Base-by-base conservation (phyloP, 1,140 invertebrate genomes). In the Stegodyphus dumicola region DNA sequence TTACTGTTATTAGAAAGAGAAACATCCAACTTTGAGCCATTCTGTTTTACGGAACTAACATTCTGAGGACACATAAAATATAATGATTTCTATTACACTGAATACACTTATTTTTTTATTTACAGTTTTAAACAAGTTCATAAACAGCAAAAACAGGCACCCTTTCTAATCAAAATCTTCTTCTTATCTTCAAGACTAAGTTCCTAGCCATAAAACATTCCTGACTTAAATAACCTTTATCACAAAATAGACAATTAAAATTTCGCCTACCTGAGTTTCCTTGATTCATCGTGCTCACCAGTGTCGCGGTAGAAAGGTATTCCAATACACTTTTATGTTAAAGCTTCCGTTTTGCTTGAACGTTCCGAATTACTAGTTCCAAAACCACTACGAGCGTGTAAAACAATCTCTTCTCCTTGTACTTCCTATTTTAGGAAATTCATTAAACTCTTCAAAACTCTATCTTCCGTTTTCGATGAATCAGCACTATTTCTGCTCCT, bases 351-450 rank as follows among this genome's bases (percentile, higher is more conserved):
- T 13, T 56, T 56, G 7, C 13, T 56, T 56, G 7, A 7, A 13
- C 13, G 54, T 56, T 56, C 13, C 13, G 54, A n/a, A n/a, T n/a
- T n/a, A 13, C 13, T 13, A 56, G 54, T 17, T 18, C 17, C 53
- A 64, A 76, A 76, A 60, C 74, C 74, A 60, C 53, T 7, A 3
- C 56, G 53, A 15, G 74, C 74, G 7, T 60, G 74, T 11, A 48
- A 18, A 4, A 76, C 56, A 17, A 76, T 76, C 17, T 76, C 74
- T 33, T 76, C 53, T 5, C 53, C 74, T 64, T 76, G 33, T 33
- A 76, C 74, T 64, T 76, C 74, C 10, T 76, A 54, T 5, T 54
- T 17, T 6, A 76, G 17, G 33, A 76, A 76, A 48, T 48, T 9
- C 74, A 76, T 60, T 7, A 76, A 49, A 4, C 33, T 48, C 11